Conservation (phyloP, 2,888 invertebrate genomes). For the Amblyteles armatorius region DNA sequence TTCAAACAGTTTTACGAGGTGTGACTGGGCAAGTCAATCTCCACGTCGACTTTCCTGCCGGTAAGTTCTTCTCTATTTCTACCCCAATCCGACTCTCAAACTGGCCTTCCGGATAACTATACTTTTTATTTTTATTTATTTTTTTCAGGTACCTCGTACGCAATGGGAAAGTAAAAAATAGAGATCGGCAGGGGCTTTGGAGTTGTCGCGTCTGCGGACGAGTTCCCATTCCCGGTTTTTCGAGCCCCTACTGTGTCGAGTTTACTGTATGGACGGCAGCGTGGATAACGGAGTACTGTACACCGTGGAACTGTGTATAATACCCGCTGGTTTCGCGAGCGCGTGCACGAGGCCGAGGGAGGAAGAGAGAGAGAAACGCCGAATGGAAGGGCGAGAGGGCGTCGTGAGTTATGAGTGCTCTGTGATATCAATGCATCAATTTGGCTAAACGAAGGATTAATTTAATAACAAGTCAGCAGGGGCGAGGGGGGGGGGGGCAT, state of each 20-base stretch:
- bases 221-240: conserved; percentile 49
- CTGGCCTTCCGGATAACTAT: not conserved
- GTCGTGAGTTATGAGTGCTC: conserved; percentile 84
- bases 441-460: conserved; percentile 85
- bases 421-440: conserved; percentile 85
- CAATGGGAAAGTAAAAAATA: conserved; percentile 52
- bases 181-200: conserved; percentile 35
- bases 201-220: conserved; percentile 39
- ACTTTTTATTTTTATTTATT: not conserved
- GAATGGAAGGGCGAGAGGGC: conserved; percentile 70
- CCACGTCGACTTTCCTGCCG: not conserved
- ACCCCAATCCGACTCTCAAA: not conserved
- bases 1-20: not conserved
- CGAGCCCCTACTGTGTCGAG: conserved; percentile 51
- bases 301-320: conserved; percentile 60
- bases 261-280: conserved; percentile 42
- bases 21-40: not conserved
- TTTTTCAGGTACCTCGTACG: conserved; percentile 21
- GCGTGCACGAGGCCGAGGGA: conserved; percentile 32
- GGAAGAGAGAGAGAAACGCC: conserved; percentile 46
- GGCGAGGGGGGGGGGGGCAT: too few relatives aligned
- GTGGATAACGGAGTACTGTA: conserved; percentile 48
- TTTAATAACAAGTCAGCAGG: conserved; percentile 84
- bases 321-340: conserved; percentile 54
- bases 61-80: not conserved